These are phyloP conservation scores for Hermetia illucens DNA, from an alignment of 1,140 invertebrate genomes.

Conservation along the genomic window DNA sequence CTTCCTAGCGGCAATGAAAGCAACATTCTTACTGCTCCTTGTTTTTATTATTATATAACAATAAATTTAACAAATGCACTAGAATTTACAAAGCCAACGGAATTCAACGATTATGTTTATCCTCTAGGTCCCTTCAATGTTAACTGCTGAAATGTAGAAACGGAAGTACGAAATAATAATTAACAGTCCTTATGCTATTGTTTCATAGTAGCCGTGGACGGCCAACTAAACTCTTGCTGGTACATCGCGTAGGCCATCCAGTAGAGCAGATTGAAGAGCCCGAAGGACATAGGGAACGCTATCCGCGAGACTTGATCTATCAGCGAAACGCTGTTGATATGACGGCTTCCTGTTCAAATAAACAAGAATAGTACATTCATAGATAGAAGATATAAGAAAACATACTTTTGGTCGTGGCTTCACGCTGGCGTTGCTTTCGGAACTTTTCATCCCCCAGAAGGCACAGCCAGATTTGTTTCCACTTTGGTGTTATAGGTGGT, in stretches of 20 bases:
- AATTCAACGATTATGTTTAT: too few species aligned
- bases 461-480: conserved; percentile 65
- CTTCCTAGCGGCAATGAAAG: too few species aligned
- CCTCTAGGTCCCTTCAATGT: too few species aligned
- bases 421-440: conserved; percentile 54
- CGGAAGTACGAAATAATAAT: too few species aligned
- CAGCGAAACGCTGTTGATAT: conserved; percentile 75
- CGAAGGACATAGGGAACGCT: conserved; percentile 76
- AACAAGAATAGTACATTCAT: background rate
- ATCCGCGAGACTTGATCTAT: conserved; percentile 75
- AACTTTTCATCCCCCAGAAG: conserved; percentile 64
- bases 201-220: too few species aligned
- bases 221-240: conserved; percentile 26
- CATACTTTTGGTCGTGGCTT: conserved; percentile 37
- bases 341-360: conserved; percentile 34
- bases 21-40: too few species aligned
- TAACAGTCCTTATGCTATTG: too few species aligned
- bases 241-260: conserved; percentile 46
- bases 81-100: too few species aligned
- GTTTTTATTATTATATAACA: too few species aligned
- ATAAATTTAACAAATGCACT: too few species aligned
- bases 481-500: conserved; percentile 46
- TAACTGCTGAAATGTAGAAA: too few species aligned
- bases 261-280: conserved; percentile 71
- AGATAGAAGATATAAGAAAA: background rate